Percentiles rank a stretch among this genome's conserved stretches.
These are phyloP conservation scores for Apis florea DNA, from an alignment of 1,140 invertebrate genomes.

Conservation along the genomic window DNA sequence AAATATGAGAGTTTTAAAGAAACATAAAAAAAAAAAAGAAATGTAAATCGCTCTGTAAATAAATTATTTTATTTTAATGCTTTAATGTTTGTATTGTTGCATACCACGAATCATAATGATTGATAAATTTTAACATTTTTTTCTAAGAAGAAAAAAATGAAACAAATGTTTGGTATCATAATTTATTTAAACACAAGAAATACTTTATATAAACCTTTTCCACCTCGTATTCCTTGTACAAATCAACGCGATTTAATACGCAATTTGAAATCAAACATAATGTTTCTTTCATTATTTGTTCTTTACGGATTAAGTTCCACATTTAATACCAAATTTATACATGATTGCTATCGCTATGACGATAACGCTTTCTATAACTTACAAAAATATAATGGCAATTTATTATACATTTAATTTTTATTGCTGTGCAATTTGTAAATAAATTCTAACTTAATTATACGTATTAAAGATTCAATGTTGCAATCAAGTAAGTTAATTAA, in stretches of 20 bases:
- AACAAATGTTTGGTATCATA: not conserved
- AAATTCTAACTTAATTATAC: not conserved
- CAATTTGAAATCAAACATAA: not conserved
- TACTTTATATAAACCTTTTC: conserved; percentile 4
- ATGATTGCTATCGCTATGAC: not conserved
- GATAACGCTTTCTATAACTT: not conserved
- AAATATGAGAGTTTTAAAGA: conserved; percentile 15
- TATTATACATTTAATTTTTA: conserved; percentile 7
- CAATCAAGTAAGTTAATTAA: not conserved
- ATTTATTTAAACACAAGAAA: conserved; percentile 22
- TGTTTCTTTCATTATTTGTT: not conserved
- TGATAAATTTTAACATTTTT: conserved; percentile 2
- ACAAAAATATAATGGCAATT: conserved; percentile 48
- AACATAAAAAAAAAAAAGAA: not conserved
- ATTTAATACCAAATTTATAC: conserved; percentile 6
- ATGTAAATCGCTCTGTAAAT: conserved; percentile 50
- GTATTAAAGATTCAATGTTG: conserved; percentile 7
- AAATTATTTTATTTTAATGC: conserved; percentile 56
- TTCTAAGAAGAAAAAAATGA: too few species aligned
- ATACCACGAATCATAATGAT: not conserved
- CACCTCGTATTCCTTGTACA: not conserved
- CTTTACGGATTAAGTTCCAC: not conserved
- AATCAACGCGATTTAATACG: not conserved
- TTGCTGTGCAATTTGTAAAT: not conserved
- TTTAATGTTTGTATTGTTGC: conserved; percentile 44